A percentile compares a stretch with the other conserved stretches of the same genome.
Conservation (phyloP, 2,888 invertebrate species). For the Sceliomorpha sp. region DNA sequence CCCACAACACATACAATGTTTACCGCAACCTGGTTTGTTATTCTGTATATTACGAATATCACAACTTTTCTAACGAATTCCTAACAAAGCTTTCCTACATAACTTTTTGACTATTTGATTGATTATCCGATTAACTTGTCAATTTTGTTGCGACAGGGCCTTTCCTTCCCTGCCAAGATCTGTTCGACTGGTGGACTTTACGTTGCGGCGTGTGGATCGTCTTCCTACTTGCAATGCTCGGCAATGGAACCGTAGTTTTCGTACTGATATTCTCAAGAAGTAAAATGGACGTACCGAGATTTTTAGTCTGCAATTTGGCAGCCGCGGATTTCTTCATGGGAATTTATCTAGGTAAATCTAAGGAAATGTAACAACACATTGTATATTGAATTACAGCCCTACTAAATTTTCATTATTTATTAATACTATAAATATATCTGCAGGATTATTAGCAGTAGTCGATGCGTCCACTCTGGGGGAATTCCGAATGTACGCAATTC, state of each 20-base stretch:
- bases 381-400: neutral
- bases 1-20: constrained; percentile 84
- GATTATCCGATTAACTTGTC: too few relatives aligned
- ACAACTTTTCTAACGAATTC: too few relatives aligned
- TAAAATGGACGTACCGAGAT: constrained; percentile 97
- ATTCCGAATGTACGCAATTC: constrained; percentile 97
- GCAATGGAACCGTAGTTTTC: constrained; percentile 97
- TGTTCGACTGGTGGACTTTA: constrained; percentile 99
- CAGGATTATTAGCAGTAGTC: constrained; percentile 95
- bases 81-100: too few relatives aligned
- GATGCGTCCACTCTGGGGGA: constrained; percentile 97
- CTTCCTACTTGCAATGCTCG: constrained; percentile 95
- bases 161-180: constrained; percentile 96
- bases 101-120: too few relatives aligned
- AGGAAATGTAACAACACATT: too few relatives aligned
- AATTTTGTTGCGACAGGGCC: constrained; percentile 84
- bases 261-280: constrained; percentile 94
- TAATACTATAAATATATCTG: neutral
- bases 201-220: constrained; percentile 99
- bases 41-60: constrained; percentile 2
- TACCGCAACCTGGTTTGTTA: constrained; percentile 88
- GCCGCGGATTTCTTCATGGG: constrained; percentile 99
- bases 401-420: too few relatives aligned
- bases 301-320: constrained; percentile 97
- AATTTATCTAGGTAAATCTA: constrained; percentile 88